Conservation (phyloP, 2,113 vertebrate species). For the Phalacrocorax carbo region DNA sequence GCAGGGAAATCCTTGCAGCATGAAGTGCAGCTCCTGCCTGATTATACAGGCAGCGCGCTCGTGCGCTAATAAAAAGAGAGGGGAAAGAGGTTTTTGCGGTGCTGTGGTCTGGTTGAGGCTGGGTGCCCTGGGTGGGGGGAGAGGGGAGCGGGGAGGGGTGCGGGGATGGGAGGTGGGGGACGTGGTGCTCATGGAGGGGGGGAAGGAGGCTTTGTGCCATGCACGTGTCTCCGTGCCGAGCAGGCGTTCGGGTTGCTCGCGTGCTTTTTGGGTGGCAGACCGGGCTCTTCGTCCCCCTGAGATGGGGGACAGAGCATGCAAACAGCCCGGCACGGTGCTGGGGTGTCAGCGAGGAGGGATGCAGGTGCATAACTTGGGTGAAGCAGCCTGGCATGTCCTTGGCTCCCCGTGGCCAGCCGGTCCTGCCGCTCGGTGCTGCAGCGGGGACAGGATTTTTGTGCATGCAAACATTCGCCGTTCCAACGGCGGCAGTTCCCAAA, state of each 20-base stretch:
- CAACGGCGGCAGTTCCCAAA: background rate
- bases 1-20: slow-evolving; percentile 12
- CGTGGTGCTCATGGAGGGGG: fast-evolving
- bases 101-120: background rate
- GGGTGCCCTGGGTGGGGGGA: background rate
- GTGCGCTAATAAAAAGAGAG: background rate
- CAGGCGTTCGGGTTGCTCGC: fast-evolving
- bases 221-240: fast-evolving
- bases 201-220: background rate
- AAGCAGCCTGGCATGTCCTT: background rate
- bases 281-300: fast-evolving
- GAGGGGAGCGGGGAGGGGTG: background rate
- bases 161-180: background rate
- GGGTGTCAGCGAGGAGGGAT: background rate
- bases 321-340: background rate
- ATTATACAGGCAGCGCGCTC: background rate
- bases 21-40: background rate
- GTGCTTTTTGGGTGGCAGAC: background rate
- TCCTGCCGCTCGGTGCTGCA: background rate
- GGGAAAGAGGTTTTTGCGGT: background rate
- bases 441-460: background rate
- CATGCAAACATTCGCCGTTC: background rate
- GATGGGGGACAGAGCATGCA: no score
- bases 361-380: background rate
- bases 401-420: background rate